Conservation (phyloP, 2,888 invertebrate species). For the Phasia obesa region DNA sequence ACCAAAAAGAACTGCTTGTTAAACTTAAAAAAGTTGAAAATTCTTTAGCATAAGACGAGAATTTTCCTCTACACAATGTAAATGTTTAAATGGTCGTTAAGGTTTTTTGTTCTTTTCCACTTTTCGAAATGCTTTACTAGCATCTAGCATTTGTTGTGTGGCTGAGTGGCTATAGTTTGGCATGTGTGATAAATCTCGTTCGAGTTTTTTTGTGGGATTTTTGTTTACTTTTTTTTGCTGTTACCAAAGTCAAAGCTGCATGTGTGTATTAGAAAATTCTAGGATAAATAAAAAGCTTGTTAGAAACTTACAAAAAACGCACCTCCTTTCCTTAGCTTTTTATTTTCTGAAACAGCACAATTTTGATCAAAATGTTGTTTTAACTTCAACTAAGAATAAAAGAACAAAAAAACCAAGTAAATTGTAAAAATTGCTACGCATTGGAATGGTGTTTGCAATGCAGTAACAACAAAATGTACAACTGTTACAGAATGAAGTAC, state of each 20-base stretch:
- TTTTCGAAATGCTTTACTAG: constrained; percentile 37
- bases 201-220: constrained; percentile 69
- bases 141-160: constrained; percentile 46
- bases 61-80: constrained; percentile 54
- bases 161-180: constrained; percentile 68
- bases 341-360: constrained; percentile 34
- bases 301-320: constrained; percentile 64
- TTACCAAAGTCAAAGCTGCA: constrained; percentile 20
- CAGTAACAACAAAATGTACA: constrained; percentile 71
- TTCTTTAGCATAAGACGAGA: constrained; percentile 53
- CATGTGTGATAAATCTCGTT: constrained; percentile 75
- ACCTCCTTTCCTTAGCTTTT: constrained; percentile 47
- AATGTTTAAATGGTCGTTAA: constrained; percentile 65
- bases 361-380: constrained; percentile 68
- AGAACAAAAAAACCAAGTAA: constrained; percentile 60
- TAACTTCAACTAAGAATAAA: constrained; percentile 54
- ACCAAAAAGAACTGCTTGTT: constrained; percentile 68
- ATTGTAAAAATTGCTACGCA: constrained; percentile 74
- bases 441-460: constrained; percentile 75
- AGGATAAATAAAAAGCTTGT: constrained; percentile 73
- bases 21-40: constrained; percentile 57
- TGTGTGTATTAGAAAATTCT: constrained; percentile 67
- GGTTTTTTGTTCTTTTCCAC: constrained; percentile 21
- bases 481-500: constrained; percentile 55
- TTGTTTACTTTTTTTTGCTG: constrained; percentile 35